Evolutionary conservation across 1,140 invertebrate genomes (phyloP), one percentile per base, ranked within the genome.

Genomic region (Papilio glaucus): DNA sequence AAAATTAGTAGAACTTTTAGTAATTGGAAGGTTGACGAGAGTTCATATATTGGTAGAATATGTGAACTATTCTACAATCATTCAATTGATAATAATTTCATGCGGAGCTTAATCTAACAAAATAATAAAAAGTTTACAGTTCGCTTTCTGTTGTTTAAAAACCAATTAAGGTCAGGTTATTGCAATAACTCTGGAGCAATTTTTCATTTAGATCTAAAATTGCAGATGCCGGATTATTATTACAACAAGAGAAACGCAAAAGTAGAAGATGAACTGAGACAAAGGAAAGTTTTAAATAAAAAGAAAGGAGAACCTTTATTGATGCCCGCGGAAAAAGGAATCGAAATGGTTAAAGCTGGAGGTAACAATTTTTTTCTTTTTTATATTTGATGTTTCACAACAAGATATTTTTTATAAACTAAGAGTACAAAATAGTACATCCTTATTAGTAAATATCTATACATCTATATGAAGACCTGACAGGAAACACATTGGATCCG

Each of bases 261-360:
- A 70, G 71, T 86, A 6, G 92, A 93, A 82, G 82, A 88, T 29
- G 77, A 82, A 39, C 71, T 93, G 69, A 85, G 89, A 8, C 73
- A 80, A 15, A 88, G 79, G 72, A 88, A 90, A 72, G 86, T 88
- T 18, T 84, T 86, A 13, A 88, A 83, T 45, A 84, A 83, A 38
- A 89, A 88, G 62, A 80, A 83, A 63, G 79, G 77, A 63, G 79
- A 72, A 0, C 81, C 83, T 1, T 72, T 91, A 26, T 76, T 89
- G 18, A 72, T 77, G 39, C 53, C 80, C 1, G 53, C 86, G 9
- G 77, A 84, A 18, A 78, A 83, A 42, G 91, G 89, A 7, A 88
- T 92, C 6, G 82, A 85, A 33, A 78, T 91, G 76, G 83, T 92
- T 5, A 88, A 85, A 78, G 73, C 76, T 62, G 90, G 89, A 86